These are phyloP conservation scores for Tachycineta bicolor DNA, from an alignment of 2,113 vertebrate species.

Conservation along the genomic window DNA sequence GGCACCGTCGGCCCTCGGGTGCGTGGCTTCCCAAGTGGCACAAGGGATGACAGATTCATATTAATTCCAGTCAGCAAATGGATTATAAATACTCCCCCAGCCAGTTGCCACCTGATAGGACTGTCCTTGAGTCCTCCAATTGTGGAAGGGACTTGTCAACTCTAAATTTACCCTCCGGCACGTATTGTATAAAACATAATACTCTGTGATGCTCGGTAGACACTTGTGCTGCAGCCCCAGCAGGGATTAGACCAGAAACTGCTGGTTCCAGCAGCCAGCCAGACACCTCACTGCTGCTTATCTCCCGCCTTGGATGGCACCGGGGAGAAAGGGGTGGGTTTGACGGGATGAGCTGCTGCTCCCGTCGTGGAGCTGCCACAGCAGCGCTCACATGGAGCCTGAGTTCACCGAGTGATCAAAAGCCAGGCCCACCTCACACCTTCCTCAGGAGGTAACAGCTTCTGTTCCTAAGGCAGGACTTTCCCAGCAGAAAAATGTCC, in stretches of 20 bases:
- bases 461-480: conserved; percentile 2
- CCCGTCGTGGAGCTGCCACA: not conserved
- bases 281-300: conserved; percentile 29
- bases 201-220: not conserved
- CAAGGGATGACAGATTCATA: conserved; percentile 70
- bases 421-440: conserved; percentile 11
- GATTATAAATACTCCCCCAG: conserved; percentile 71
- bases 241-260: conserved; percentile 17
- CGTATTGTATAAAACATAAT: conserved; percentile 28
- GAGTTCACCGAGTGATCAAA: not conserved
- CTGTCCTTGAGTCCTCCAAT: conserved; percentile 57
- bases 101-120: conserved; percentile 70
- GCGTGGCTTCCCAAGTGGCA: conserved; percentile 32
- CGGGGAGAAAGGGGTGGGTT: conserved; percentile 19
- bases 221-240: conserved; percentile 2
- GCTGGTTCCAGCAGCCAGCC: conserved; percentile 2
- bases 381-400: not conserved
- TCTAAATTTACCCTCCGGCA: conserved; percentile 70
- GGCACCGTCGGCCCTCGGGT: not conserved
- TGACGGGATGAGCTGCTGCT: conserved; percentile 8
- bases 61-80: conserved; percentile 72
- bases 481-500: conserved; percentile 17
- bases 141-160: conserved; percentile 66
- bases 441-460: conserved; percentile 2
- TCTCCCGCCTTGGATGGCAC: not conserved